Evolutionary conservation across 2,888 invertebrate species (phyloP).

Genomic region (Acanthosepion lycidas): DNA sequence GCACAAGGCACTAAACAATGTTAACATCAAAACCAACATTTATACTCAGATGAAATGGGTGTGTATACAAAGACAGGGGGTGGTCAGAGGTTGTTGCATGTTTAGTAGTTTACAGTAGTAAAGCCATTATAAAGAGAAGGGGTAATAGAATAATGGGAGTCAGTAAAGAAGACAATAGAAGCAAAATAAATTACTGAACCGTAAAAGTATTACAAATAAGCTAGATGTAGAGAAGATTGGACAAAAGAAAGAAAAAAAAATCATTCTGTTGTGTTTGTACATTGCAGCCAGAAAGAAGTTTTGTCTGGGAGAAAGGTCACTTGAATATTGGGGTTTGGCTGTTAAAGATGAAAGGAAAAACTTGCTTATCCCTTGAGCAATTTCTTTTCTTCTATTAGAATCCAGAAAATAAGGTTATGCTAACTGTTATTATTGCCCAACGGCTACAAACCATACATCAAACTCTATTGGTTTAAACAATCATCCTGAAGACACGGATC

Average conservation of each 20-base stretch:
- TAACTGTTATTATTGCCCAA: neutral
- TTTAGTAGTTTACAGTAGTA: neutral
- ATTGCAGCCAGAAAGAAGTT: neutral
- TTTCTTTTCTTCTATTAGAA: neutral
- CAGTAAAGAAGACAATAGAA: constrained; percentile 33
- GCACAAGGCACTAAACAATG: neutral
- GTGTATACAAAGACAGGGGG: constrained; percentile 33
- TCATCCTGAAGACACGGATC: neutral
- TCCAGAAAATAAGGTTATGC: neutral
- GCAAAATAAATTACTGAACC: constrained; percentile 1
- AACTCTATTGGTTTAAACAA: neutral
- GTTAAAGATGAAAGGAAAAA: neutral
- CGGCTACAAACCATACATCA: neutral
- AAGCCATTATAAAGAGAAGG: neutral
- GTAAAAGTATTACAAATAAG: constrained; percentile 2
- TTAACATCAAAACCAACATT: constrained; percentile 33
- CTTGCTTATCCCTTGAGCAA: neutral
- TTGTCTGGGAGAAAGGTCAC: constrained; percentile 33
- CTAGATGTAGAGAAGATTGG: neutral
- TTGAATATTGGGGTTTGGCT: neutral
- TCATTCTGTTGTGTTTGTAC: neutral
- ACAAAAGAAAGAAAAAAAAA: neutral
- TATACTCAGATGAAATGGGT: neutral
- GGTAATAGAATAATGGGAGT: neutral
- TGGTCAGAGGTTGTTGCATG: constrained; percentile 33